A percentile compares a stretch with the other conserved stretches of the same genome.
phyloP scores from a whole-genome alignment of 2,888 invertebrate genomes.

The Oligia fasciuncula region DNA sequence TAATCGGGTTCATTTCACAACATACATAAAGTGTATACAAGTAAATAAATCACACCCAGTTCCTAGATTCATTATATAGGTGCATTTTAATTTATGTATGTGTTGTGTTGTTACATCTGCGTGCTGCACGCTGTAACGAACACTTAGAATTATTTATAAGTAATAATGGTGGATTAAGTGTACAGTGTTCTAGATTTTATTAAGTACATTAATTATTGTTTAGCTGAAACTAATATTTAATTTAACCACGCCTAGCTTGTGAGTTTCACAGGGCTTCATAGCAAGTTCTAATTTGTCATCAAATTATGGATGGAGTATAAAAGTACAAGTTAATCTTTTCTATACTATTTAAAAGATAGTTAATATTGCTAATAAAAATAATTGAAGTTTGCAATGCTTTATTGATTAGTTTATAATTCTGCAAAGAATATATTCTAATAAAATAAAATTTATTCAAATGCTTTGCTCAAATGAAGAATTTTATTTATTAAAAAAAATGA shows the following conservation, averaged over 20 bases:
- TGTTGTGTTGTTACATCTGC: conserved; percentile 66
- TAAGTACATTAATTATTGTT: conserved; percentile 64
- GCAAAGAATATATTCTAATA: conserved; percentile 15
- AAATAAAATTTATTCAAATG: conserved; percentile 25
- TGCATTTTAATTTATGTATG: conserved; percentile 84
- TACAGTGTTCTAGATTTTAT: conserved; percentile 67
- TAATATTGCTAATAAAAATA: conserved; percentile 26
- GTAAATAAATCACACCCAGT: conserved; percentile 66
- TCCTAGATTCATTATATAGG: conserved; percentile 84
- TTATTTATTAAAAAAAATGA: conserved; percentile 6
- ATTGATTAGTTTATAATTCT: conserved; percentile 18
- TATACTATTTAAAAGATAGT: conserved; percentile 20
- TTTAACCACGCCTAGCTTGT: conserved; percentile 49
- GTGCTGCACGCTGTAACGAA: conserved; percentile 71
- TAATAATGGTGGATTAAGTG: conserved; percentile 67
- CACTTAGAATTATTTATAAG: conserved; percentile 58
- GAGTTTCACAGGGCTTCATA: conserved; percentile 37
- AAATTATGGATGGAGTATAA: conserved; percentile 39
- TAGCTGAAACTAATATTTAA: conserved; percentile 60
- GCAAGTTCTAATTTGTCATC: conserved; percentile 22
- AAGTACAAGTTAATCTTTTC: conserved; percentile 52
- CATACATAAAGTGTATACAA: conserved; percentile 13
- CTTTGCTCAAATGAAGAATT: conserved; percentile 49
- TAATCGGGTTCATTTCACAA: conserved; percentile 49
- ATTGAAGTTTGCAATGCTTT: conserved; percentile 34